Evolutionary conservation across 2,888 invertebrate species (phyloP), one percentile per base, ranked within the genome.

Genomic region (Noctuana brunneofusca): DNA sequence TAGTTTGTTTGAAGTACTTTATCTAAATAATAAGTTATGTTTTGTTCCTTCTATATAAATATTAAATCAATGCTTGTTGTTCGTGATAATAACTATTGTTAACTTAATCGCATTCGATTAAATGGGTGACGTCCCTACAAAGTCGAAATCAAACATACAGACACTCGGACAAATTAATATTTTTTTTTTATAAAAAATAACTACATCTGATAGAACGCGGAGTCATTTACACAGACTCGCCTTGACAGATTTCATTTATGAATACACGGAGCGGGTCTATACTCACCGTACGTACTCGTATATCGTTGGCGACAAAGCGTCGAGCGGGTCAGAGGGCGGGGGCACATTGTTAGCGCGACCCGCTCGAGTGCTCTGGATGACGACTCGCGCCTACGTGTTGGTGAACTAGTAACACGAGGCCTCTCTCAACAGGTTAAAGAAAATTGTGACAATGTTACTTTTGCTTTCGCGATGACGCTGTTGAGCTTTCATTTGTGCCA

Each of bases 291-390:
- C 14, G 55, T 43, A 16, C 20, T 16, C 1, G 4, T 20, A 22
- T 54, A 18, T 24, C 22, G 43, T 5, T 8, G 18, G 30, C 22
- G 20, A 18, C 22, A 46, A 55, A 88, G 88, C 83, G 79, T 78
- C 78, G 78, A 79, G 80, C 87, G 78, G 89, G 88, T 88, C 89
- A 89, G 83, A 89, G 89, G 83, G 86, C 81, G 80, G 80, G 63
- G 78, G 78, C 78, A 82, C 88, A 89, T 89, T 90, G 89, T 89
- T 89, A 89, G 83, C 81, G 80, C 84, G 85, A 84, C 82, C 83
- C 84, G 81, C 81, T 85, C 79, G 79, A 88, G 87, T 81, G 85
- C 84, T 83, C 85, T 85, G 86, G 83, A 86, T 86, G 87, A 85
- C 79, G 79, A 80, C 67, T 60, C 68, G 64, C 65, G 63, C 35